These are phyloP conservation scores for Heteropelma amictum DNA, from an alignment of 2,888 invertebrate genomes.

Conservation along the genomic window DNA sequence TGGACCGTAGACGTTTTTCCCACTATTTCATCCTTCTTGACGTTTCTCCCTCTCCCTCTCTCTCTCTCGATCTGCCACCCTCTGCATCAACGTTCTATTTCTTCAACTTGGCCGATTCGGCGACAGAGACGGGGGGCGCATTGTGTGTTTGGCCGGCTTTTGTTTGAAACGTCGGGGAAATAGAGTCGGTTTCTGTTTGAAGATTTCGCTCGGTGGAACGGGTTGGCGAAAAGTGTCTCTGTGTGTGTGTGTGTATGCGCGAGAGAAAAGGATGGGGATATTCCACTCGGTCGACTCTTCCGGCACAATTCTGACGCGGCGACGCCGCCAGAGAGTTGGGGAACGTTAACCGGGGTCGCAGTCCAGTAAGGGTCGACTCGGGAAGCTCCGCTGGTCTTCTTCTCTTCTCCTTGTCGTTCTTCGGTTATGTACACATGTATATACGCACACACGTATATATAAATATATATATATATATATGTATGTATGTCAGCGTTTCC, in stretches of 20 bases:
- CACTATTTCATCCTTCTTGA: background rate
- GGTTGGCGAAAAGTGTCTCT: background rate
- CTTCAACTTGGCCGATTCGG: conserved; percentile 29
- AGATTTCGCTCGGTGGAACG: conserved; percentile 32
- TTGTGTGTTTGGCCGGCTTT: conserved; percentile 54
- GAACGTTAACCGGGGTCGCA: conserved; percentile 50
- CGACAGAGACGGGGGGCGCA: conserved; percentile 50
- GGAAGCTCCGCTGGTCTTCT: conserved; percentile 9
- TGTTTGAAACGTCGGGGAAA: conserved; percentile 50
- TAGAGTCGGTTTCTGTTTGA: conserved; percentile 54
- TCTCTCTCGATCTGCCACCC: background rate
- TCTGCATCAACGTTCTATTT: background rate
- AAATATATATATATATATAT: too few relatives aligned
- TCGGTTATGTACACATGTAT: background rate
- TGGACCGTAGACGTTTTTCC: conserved; percentile 10
- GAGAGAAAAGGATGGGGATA: conserved; percentile 15
- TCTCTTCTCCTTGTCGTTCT: background rate
- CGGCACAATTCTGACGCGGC: conserved; percentile 47
- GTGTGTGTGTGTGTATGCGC: background rate
- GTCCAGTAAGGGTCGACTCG: conserved; percentile 39
- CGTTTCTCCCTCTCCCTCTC: background rate
- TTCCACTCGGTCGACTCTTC: conserved; percentile 52
- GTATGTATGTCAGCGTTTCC: too few relatives aligned
- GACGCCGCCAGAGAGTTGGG: conserved; percentile 28
- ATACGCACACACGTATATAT: too few relatives aligned